Conservation (phyloP, 2,888 invertebrate species). For the Peribatodes rhomboidaria region DNA sequence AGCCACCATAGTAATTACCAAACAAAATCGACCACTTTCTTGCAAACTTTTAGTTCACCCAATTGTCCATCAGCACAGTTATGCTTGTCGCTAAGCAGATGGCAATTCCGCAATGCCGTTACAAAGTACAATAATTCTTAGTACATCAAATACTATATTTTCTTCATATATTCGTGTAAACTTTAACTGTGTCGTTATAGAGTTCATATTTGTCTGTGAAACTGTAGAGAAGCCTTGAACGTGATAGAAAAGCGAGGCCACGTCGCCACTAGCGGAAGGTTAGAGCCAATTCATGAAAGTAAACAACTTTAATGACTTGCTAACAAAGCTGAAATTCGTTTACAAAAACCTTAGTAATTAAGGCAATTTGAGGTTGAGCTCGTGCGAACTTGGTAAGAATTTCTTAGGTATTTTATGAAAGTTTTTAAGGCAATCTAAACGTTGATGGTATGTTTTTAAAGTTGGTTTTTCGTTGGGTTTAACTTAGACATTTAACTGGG, state of each 20-base stretch:
- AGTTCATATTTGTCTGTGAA: conserved; percentile 43
- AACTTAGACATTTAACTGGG: conserved; percentile 36
- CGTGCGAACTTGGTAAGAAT: conserved; percentile 12
- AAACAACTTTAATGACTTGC: conserved; percentile 33
- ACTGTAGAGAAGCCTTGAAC: conserved; percentile 72
- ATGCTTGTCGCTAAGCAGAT: conserved; percentile 20
- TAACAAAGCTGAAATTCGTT: conserved; percentile 33
- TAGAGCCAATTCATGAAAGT: conserved; percentile 46
- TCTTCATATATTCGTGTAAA: conserved; percentile 28
- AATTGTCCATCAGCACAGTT: neutral
- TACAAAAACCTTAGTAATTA: neutral
- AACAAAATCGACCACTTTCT: neutral
- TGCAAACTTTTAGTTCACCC: neutral
- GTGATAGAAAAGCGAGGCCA: conserved; percentile 75
- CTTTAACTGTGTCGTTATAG: conserved; percentile 35
- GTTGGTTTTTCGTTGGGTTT: neutral
- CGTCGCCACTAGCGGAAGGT: conserved; percentile 67
- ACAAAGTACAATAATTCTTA: conserved; percentile 34
- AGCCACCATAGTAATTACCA: neutral
- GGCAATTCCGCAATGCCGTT: conserved; percentile 43
- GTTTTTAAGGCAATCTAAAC: neutral
- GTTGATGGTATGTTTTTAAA: neutral
- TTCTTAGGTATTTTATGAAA: conserved; percentile 10
- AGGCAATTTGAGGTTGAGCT: conserved; percentile 22
- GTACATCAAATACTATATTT: conserved; percentile 35